Percentiles rank a stretch among this genome's conserved stretches.
Conservation (phyloP, 1,140 invertebrate species). For the Paraescarpia echinospica region DNA sequence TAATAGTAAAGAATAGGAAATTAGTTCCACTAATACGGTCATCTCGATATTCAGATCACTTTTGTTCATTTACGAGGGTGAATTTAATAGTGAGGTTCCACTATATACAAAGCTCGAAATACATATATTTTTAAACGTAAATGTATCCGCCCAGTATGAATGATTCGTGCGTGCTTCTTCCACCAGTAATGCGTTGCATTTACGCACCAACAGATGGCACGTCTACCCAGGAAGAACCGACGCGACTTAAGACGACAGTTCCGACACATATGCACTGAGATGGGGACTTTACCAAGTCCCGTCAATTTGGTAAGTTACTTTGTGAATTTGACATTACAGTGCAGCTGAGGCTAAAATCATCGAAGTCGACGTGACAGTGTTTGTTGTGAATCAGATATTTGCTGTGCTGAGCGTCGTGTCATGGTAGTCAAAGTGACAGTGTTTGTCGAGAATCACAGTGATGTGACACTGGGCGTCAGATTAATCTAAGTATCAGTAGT, state of each 20-base stretch:
- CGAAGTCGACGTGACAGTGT: too few species aligned
- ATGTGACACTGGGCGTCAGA: too few species aligned
- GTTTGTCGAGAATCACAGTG: not conserved
- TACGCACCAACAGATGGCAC: not conserved
- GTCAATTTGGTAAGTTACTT: not conserved
- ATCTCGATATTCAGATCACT: too few species aligned
- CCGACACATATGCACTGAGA: not conserved
- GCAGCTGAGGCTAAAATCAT: too few species aligned
- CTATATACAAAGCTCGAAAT: not conserved
- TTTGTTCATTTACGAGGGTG: too few species aligned
- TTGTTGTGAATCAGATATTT: not conserved
- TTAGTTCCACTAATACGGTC: too few species aligned
- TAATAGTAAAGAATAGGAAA: too few species aligned
- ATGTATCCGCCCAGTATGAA: not conserved
- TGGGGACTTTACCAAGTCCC: not conserved
- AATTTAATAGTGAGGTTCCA: not conserved
- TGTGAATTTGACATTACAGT: too few species aligned
- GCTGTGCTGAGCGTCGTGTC: not conserved
- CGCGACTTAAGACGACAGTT: not conserved
- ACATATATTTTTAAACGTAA: too few species aligned
- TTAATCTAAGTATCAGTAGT: too few species aligned
- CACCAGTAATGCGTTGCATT: not conserved
- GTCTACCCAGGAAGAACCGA: not conserved
- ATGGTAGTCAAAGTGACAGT: too few species aligned
- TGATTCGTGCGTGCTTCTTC: not conserved